A percentile compares a stretch with the other conserved stretches of the same genome.
Conservation (phyloP, 2,113 vertebrate species). For the Balaeniceps rex region DNA sequence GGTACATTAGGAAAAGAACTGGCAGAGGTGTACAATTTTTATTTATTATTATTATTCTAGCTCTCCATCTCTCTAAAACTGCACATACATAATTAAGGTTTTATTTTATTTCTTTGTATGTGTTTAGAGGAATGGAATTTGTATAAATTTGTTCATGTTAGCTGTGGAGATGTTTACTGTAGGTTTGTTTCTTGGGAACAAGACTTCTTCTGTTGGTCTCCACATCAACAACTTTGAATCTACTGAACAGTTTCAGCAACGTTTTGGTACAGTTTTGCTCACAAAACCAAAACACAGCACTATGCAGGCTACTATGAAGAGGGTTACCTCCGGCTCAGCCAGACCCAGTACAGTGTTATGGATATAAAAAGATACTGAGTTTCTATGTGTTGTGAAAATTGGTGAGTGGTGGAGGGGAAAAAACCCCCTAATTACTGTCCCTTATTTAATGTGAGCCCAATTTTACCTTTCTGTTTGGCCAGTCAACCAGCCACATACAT, state of each 20-base stretch:
- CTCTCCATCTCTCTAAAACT: not conserved
- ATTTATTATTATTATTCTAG: not conserved
- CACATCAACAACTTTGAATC: not conserved
- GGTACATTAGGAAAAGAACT: not conserved
- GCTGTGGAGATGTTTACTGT: not conserved
- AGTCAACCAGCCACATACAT: rapidly evolving
- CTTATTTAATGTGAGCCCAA: not conserved
- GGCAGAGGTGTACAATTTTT: not conserved
- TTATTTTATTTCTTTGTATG: not conserved
- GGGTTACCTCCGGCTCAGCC: not conserved
- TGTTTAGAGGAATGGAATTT: not conserved
- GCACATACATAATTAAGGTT: not conserved
- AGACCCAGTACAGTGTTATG: rapidly evolving
- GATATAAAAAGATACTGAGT: not conserved
- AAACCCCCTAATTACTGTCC: not conserved
- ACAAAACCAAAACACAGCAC: not conserved
- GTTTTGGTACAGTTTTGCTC: not conserved
- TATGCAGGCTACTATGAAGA: not conserved
- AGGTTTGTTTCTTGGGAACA: not conserved
- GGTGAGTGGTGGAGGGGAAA: not conserved
- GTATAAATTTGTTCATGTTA: not conserved
- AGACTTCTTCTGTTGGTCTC: not conserved
- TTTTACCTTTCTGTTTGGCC: not conserved
- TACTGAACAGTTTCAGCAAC: not conserved
- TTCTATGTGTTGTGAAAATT: not conserved